phyloP scores from a whole-genome alignment of 2,888 invertebrate species.

The Chalcosyrphus nemorum region DNA sequence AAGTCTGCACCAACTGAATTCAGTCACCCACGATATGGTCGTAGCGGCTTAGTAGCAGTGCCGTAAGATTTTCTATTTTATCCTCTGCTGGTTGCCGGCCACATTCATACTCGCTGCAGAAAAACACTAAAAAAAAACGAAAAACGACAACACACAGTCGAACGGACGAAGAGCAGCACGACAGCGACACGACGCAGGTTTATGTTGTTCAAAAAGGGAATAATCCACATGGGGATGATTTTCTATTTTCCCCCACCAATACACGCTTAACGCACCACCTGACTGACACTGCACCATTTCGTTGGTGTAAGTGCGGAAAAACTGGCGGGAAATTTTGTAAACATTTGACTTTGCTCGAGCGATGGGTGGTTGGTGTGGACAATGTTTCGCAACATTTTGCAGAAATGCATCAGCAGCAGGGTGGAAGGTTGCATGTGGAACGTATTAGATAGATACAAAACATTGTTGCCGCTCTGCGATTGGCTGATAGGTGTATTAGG shows the following conservation, averaged over 20 bases:
- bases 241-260: conserved; percentile 47
- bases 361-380: not conserved
- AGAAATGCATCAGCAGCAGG: conserved; percentile 34
- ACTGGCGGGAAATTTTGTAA: conserved; percentile 69
- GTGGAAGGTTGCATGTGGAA: conserved; percentile 52
- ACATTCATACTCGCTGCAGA: conserved; percentile 40
- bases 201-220: conserved; percentile 48
- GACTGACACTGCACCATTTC: conserved; percentile 24
- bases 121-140: conserved; percentile 34
- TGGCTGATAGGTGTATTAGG: not conserved
- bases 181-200: conserved; percentile 60
- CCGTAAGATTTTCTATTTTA: conserved; percentile 72
- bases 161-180: not conserved
- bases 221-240: conserved; percentile 58
- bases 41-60: conserved; percentile 65
- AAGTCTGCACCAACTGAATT: conserved; percentile 74
- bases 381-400: conserved; percentile 32
- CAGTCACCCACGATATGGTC: conserved; percentile 72
- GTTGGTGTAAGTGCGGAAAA: conserved; percentile 47
- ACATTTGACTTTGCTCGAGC: conserved; percentile 25
- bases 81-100: conserved; percentile 68
- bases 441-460: conserved; percentile 24
- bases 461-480: conserved; percentile 17
- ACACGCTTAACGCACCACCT: conserved; percentile 49
- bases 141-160: conserved; percentile 21